Percentiles rank a stretch among this genome's conserved stretches.
phyloP scores from a whole-genome alignment of 2,113 vertebrate genomes.

The Cebus imitator region DNA sequence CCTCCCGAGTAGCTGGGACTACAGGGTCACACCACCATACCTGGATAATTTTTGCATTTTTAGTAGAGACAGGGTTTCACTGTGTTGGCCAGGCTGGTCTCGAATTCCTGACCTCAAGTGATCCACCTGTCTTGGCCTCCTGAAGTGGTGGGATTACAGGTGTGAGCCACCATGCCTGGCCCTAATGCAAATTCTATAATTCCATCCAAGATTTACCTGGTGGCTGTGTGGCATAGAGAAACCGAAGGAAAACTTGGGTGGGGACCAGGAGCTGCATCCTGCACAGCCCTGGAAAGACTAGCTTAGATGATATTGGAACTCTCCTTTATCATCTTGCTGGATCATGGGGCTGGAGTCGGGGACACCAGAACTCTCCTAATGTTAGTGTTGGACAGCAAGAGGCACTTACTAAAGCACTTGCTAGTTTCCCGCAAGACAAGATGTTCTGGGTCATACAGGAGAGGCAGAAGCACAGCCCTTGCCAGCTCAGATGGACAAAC shows the following conservation, averaged over 20 bases:
- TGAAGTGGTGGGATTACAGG: too few relatives aligned
- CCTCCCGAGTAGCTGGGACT: too few relatives aligned
- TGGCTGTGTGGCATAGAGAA: accelerated
- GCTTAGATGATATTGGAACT: not conserved
- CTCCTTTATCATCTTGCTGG: not conserved
- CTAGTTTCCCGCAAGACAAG: not conserved
- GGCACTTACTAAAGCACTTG: not conserved
- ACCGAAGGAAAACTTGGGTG: not conserved
- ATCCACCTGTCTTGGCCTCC: too few relatives aligned
- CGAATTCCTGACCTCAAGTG: too few relatives aligned
- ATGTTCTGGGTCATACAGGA: not conserved
- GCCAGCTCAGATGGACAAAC: not conserved
- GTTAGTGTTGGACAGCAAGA: accelerated
- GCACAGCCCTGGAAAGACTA: not conserved
- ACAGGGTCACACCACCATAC: too few relatives aligned
- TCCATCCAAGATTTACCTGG: not conserved
- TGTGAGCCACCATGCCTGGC: accelerated
- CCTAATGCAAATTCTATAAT: not conserved
- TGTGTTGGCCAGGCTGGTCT: too few relatives aligned
- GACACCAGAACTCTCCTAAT: not conserved
- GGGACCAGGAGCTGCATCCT: not conserved
- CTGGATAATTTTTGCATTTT: too few relatives aligned
- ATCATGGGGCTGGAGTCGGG: accelerated
- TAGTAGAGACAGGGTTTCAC: too few relatives aligned
- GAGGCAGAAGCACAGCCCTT: not conserved